phyloP scores from a whole-genome alignment of 2,113 vertebrate species.

The Melanostigma gelatinosum region DNA sequence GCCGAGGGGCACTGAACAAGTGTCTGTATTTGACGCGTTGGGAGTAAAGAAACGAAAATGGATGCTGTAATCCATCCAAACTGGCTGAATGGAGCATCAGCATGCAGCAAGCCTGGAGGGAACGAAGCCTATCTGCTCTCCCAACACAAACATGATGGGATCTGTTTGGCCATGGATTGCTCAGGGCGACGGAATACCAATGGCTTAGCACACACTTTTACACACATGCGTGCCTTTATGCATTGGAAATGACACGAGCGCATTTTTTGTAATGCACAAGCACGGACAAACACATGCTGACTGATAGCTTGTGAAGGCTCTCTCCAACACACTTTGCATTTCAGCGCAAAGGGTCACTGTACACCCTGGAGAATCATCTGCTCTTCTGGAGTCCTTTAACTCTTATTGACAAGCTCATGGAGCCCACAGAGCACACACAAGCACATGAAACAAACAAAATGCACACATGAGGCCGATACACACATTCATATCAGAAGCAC shows the following conservation, averaged over 20 bases:
- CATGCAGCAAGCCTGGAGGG: conserved; percentile 54
- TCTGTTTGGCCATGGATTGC: conserved; percentile 65
- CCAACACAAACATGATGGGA: conserved; percentile 75
- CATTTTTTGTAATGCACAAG: conserved; percentile 35
- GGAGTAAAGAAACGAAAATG: neutral
- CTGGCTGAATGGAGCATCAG: conserved; percentile 62
- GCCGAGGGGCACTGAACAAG: too few relatives aligned
- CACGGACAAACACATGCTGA: conserved; percentile 38
- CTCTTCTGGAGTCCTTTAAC: conserved; percentile 62
- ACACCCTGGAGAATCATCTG: conserved; percentile 64
- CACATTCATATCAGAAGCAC: neutral
- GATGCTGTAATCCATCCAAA: conserved; percentile 28
- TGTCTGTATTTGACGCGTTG: too few relatives aligned
- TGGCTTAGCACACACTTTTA: conserved; percentile 48
- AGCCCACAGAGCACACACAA: conserved; percentile 25
- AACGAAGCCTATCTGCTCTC: conserved; percentile 55
- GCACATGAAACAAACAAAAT: neutral
- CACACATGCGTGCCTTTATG: conserved; percentile 33
- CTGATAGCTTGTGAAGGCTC: conserved; percentile 70
- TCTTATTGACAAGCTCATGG: conserved; percentile 62
- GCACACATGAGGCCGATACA: neutral
- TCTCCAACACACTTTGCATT: conserved; percentile 58
- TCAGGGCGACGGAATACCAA: conserved; percentile 65
- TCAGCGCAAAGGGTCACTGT: conserved; percentile 53
- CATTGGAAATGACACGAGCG: conserved; percentile 2